Evolutionary conservation across 1,140 invertebrate genomes (phyloP).

Genomic region (Drosophila oshimai): DNA sequence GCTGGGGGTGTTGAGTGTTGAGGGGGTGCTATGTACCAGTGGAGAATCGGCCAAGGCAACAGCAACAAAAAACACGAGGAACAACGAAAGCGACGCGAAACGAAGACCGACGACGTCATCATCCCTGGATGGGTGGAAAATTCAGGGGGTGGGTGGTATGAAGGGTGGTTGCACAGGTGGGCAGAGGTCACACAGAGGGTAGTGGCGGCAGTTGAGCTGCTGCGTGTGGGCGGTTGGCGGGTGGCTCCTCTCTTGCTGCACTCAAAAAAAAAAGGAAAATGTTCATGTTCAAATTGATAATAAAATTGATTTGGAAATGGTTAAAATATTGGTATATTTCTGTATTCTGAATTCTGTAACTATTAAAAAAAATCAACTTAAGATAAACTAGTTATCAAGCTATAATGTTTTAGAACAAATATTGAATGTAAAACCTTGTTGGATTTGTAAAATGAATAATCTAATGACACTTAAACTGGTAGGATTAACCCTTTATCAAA

Average conservation of each 20-base stretch:
- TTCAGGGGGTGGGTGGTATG: neutral
- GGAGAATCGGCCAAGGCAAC: conserved; percentile 79
- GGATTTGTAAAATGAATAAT: too few relatives aligned
- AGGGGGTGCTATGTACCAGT: conserved; percentile 23
- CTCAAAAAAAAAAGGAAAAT: neutral
- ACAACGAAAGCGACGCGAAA: conserved; percentile 26
- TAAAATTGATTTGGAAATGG: too few relatives aligned
- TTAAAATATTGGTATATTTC: neutral
- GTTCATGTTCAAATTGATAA: neutral
- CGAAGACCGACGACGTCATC: conserved; percentile 68
- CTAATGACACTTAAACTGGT: too few relatives aligned
- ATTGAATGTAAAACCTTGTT: too few relatives aligned
- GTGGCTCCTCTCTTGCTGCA: conserved; percentile 14
- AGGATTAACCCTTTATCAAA: too few relatives aligned
- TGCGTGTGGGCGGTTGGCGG: conserved; percentile 31
- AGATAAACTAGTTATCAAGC: too few relatives aligned
- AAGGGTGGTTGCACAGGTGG: conserved; percentile 26
- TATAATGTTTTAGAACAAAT: too few relatives aligned
- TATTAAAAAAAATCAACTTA: too few relatives aligned
- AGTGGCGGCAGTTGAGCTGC: conserved; percentile 53
- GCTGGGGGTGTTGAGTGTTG: neutral
- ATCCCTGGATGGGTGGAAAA: conserved; percentile 47
- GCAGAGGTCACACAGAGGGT: conserved; percentile 74
- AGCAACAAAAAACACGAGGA: conserved; percentile 20
- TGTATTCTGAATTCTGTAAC: neutral